These are phyloP conservation scores for Gymnothorax javanicus DNA, from an alignment of 2,797 vertebrate species.

Conservation along the genomic window DNA sequence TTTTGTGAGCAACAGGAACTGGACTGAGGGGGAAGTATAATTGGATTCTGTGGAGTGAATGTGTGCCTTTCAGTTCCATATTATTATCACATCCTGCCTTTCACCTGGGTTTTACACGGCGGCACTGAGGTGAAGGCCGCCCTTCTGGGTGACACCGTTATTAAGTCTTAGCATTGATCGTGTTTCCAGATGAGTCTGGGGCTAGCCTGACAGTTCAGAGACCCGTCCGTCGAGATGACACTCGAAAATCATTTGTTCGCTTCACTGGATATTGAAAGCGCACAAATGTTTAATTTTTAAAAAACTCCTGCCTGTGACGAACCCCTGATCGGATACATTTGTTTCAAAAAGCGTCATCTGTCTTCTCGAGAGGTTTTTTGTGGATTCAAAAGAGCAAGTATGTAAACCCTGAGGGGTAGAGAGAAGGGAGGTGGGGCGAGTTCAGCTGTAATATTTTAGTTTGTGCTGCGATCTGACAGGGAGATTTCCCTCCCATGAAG, in stretches of 20 bases:
- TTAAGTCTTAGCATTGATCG: background rate
- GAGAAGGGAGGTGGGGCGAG: background rate
- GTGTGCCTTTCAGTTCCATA: slow-evolving; percentile 9
- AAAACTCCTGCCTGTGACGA: slow-evolving; percentile 2
- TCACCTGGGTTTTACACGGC: background rate
- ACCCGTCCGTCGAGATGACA: background rate
- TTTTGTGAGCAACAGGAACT: background rate
- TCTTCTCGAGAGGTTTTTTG: slow-evolving; percentile 8
- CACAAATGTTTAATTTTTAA: background rate
- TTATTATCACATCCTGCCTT: slow-evolving; percentile 15
- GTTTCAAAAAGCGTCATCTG: background rate
- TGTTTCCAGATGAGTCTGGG: background rate
- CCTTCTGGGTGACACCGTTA: background rate
- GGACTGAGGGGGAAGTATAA: slow-evolving; percentile 8
- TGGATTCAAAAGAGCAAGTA: slow-evolving; percentile 11
- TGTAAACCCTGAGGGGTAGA: background rate
- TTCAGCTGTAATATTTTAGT: slow-evolving; percentile 19
- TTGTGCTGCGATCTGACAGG: background rate
- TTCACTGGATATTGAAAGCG: slow-evolving; percentile 27
- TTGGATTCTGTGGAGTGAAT: slow-evolving; percentile 19
- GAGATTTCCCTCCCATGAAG: background rate
- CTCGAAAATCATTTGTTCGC: background rate
- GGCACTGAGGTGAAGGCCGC: background rate
- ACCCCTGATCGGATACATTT: background rate
- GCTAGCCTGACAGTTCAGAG: background rate